Conservation (phyloP, 2,113 vertebrate species). For the Atherinomorus stipes region DNA sequence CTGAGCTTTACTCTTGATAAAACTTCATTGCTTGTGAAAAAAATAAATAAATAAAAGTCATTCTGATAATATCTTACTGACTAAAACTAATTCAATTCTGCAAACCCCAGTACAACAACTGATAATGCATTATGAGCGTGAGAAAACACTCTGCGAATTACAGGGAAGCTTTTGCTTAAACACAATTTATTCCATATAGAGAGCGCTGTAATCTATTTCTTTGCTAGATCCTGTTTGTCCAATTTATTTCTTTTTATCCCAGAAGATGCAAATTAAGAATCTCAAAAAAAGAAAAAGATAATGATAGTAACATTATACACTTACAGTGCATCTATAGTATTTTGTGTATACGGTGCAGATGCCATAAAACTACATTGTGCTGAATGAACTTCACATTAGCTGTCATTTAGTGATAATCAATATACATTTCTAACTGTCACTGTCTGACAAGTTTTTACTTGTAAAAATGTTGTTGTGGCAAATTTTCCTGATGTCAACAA, state of each 20-base stretch:
- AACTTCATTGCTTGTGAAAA: not conserved
- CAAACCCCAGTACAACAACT: conserved; percentile 47
- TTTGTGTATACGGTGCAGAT: not conserved
- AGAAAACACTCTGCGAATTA: conserved; percentile 65
- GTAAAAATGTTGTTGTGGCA: conserved; percentile 34
- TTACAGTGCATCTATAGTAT: not conserved
- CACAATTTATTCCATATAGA: conserved; percentile 50
- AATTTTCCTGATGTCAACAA: conserved; percentile 24
- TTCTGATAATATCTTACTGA: no score
- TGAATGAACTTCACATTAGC: conserved; percentile 19
- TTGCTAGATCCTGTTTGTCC: conserved; percentile 21
- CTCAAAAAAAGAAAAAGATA: not conserved
- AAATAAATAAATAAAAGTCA: no score
- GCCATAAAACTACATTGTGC: not conserved
- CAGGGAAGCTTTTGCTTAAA: conserved; percentile 61
- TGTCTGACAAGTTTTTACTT: conserved; percentile 33
- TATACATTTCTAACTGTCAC: conserved; percentile 12
- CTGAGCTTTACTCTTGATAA: not conserved
- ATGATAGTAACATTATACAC: not conserved
- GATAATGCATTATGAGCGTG: conserved; percentile 47
- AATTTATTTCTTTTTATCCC: conserved; percentile 14
- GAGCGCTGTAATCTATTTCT: conserved; percentile 55
- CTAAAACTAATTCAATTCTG: not conserved
- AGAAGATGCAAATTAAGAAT: conserved; percentile 1
- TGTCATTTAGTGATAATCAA: not conserved